These are phyloP conservation scores for Leptestheria dahalacensis DNA, from an alignment of 1,140 invertebrate species.

Conservation along the genomic window DNA sequence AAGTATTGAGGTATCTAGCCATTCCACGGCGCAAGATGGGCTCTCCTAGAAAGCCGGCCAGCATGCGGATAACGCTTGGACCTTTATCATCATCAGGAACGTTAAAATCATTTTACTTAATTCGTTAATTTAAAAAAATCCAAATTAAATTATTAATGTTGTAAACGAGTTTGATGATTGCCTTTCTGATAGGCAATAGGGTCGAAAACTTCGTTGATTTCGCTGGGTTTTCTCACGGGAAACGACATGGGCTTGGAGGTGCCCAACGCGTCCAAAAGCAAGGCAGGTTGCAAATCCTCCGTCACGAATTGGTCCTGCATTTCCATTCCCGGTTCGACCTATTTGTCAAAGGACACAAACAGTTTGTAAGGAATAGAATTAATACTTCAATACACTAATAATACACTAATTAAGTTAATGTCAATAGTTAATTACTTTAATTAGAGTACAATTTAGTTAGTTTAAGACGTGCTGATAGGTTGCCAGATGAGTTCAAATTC, in stretches of 20 bases:
- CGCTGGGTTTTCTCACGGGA: constrained; percentile 67
- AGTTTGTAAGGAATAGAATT: constrained; percentile 5
- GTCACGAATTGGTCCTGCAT: constrained; percentile 69
- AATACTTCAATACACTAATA: too few relatives aligned
- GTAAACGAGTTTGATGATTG: constrained; percentile 22
- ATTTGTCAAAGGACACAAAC: constrained; percentile 51
- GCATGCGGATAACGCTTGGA: constrained; percentile 82
- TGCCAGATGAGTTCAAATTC: not conserved
- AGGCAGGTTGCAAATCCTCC: constrained; percentile 61
- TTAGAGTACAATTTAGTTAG: not conserved
- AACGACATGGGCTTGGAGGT: constrained; percentile 84
- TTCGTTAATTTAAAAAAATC: not conserved
- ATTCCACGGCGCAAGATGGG: constrained; percentile 64
- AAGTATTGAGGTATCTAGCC: constrained; percentile 52
- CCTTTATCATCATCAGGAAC: constrained; percentile 35
- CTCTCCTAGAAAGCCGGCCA: constrained; percentile 78
- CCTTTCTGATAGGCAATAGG: constrained; percentile 83
- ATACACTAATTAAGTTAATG: constrained; percentile 20
- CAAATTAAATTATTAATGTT: not conserved
- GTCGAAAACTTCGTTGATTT: constrained; percentile 89
- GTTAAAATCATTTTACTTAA: not conserved
- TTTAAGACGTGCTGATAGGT: not conserved
- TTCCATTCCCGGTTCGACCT: constrained; percentile 70
- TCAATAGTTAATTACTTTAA: constrained; percentile 28
- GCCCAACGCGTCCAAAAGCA: constrained; percentile 65